Evolutionary conservation across 2,113 vertebrate species (phyloP), one percentile per base, ranked within the genome.

Genomic region (Notechis scutatus): DNA sequence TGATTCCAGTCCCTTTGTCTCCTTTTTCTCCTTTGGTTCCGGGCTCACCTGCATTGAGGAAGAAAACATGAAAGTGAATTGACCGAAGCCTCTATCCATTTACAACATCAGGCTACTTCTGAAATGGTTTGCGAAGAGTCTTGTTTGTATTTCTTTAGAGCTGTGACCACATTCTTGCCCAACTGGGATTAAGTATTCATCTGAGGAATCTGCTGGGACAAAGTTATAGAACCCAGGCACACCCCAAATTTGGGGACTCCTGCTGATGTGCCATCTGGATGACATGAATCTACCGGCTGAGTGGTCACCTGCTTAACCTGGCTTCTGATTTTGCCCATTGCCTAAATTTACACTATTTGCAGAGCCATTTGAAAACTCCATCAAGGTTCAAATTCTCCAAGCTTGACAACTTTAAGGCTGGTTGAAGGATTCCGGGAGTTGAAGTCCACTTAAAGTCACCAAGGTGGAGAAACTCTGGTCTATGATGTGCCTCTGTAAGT

Each of bases 21-120:
- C 99, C 99, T 54, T 98, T 99, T 94, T 98, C 98, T 92, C 99
- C 99, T 69, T 97, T 95, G 89, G 97, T 95, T 0, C 99, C 99
- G 0, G 98, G 98, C 14, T 98, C 96, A 81, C 99, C 99, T 99
- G 94, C 12, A 23, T 55, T 21, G 92, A 96, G 1, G 93, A 2
- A 94, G 89, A 93, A 90, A 92, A n/a, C 39, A 18, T 4, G 93
- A 10, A 57, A 57, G 4, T 50, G 64, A 85, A 50, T 23, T 11
- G 74, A 52, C 23, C 12, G 24, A 39, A 14, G 26, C 9, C 1
- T 6, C 1, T 2, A 21, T 12, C 5, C 47, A 56, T 5, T 54
- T 21, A 12, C 3, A 8, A 14, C 39, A n/a, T 11, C 21, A 61
- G 23, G 88, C 34, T 10, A 4, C 18, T 5, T 89, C 88, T 39